These are phyloP conservation scores for Microtus oregoni DNA, from an alignment of 2,113 vertebrate species.

Conservation along the genomic window DNA sequence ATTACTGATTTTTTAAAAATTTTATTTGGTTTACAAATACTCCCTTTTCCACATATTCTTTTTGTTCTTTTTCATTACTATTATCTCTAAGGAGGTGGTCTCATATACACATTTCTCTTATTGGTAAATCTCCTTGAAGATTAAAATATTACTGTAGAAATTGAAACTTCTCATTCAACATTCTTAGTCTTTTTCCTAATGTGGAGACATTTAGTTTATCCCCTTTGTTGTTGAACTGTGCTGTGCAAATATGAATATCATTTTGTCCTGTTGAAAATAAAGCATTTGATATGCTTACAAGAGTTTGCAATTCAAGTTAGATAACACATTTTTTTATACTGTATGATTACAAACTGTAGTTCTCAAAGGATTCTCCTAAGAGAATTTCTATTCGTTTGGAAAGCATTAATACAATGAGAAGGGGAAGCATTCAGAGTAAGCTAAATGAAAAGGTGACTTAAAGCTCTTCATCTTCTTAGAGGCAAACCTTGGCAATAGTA, in stretches of 20 bases:
- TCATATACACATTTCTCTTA: background rate
- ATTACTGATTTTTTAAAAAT: background rate
- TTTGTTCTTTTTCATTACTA: background rate
- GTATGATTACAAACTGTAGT: background rate
- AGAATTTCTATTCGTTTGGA: slow-evolving; percentile 23
- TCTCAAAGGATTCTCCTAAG: slow-evolving; percentile 28
- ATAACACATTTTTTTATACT: background rate
- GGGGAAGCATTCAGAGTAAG: slow-evolving; percentile 15
- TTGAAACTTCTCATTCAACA: background rate
- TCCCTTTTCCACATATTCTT: background rate
- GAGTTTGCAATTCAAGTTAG: slow-evolving; percentile 17
- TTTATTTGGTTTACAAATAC: background rate
- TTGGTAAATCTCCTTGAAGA: background rate
- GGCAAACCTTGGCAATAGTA: background rate
- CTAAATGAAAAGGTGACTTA: slow-evolving; percentile 31
- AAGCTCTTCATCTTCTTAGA: slow-evolving; percentile 47
- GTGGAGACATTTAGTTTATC: background rate
- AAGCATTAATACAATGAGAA: slow-evolving; percentile 33
- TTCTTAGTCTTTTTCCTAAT: background rate
- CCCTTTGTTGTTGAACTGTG: background rate
- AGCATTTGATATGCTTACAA: background rate
- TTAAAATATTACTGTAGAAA: background rate
- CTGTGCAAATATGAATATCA: background rate
- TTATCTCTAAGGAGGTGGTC: no score
- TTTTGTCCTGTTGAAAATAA: background rate